A percentile compares a stretch with the other conserved stretches of the same genome.
These are phyloP conservation scores for Corapipo altera DNA, from an alignment of 2,113 vertebrate genomes.

Conservation along the genomic window DNA sequence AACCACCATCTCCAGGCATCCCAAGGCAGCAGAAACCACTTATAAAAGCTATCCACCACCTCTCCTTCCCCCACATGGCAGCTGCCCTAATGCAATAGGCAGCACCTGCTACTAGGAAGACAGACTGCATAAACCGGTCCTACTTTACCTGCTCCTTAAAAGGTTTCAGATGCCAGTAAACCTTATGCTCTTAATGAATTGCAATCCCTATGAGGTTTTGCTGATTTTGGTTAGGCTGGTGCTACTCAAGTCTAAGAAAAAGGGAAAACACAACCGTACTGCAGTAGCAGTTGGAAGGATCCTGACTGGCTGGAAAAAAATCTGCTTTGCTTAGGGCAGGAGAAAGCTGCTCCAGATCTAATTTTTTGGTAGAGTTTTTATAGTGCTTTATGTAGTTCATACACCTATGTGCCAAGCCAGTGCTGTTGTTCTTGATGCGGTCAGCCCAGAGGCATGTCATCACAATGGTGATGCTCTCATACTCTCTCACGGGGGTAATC, in stretches of 20 bases:
- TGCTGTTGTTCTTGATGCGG: neutral
- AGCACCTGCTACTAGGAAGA: neutral
- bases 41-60: fast-evolving
- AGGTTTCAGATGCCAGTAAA: neutral
- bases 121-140: neutral
- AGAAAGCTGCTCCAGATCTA: neutral
- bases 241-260: neutral
- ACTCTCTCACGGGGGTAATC: neutral
- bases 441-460: neutral
- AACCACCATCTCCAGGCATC: fast-evolving
- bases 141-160: neutral
- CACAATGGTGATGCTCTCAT: neutral
- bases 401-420: neutral
- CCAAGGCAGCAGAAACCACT: fast-evolving
- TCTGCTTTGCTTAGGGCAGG: neutral
- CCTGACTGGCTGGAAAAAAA: neutral
- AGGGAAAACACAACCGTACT: neutral
- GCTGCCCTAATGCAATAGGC: neutral
- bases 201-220: neutral
- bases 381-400: neutral
- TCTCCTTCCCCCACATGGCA: fast-evolving
- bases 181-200: neutral
- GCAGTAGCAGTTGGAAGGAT: neutral
- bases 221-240: neutral
- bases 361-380: neutral